phyloP scores from a whole-genome alignment of 2,797 vertebrate species.

The Acridotheres tristis region DNA sequence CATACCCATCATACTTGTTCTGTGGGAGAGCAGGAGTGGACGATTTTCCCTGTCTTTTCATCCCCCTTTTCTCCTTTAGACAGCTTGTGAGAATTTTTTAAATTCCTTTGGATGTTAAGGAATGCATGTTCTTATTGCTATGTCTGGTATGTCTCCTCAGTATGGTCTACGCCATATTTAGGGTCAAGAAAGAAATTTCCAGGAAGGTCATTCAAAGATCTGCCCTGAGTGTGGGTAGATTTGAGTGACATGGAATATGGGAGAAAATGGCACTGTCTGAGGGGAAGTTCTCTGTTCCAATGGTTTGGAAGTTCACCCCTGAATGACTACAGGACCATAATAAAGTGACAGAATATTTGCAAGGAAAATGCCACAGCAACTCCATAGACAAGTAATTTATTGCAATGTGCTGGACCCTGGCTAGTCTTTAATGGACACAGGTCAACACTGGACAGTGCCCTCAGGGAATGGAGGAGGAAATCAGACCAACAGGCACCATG shows the following conservation, averaged over 20 bases:
- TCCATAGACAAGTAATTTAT: rapidly evolving
- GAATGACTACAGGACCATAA: background rate
- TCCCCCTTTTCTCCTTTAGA: background rate
- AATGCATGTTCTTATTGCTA: background rate
- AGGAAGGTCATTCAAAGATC: background rate
- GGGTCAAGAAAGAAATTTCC: background rate
- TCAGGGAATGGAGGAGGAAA: background rate
- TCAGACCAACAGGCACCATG: too few relatives aligned
- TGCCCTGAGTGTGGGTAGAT: background rate
- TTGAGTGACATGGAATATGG: background rate
- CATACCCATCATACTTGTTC: too few relatives aligned
- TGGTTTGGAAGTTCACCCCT: background rate
- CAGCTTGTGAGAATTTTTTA: background rate
- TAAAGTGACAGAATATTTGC: background rate
- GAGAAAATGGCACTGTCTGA: background rate
- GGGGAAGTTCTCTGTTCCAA: background rate
- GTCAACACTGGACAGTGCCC: background rate
- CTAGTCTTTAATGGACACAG: background rate
- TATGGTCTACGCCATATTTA: background rate
- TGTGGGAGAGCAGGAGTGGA: background rate
- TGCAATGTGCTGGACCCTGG: background rate
- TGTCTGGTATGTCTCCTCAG: background rate
- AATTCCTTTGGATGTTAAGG: background rate
- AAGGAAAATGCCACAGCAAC: background rate
- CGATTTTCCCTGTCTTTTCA: background rate